phyloP scores from a whole-genome alignment of 2,888 invertebrate species.

The Hypolimnas misippus region DNA sequence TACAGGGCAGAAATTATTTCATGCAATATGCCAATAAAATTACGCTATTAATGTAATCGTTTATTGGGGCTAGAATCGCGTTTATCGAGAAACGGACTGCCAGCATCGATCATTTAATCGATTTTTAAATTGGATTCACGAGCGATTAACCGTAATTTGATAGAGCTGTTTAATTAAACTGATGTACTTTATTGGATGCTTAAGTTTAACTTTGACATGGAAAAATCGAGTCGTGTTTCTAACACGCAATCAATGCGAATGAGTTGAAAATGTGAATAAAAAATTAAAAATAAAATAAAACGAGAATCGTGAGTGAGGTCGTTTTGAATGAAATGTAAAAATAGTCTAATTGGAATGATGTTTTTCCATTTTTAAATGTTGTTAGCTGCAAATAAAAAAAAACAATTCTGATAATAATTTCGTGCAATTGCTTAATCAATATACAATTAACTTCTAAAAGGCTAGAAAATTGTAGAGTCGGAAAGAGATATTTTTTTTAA shows the following conservation, averaged over 20 bases:
- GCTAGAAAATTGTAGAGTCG: too few species aligned
- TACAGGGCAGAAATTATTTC: constrained; percentile 46
- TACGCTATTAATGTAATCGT: constrained; percentile 51
- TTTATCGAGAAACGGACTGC: constrained; percentile 23
- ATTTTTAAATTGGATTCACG: constrained; percentile 34
- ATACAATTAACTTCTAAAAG: too few species aligned
- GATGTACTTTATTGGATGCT: not conserved
- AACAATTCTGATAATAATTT: too few species aligned
- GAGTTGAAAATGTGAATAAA: too few species aligned
- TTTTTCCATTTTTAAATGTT: not conserved
- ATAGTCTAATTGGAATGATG: not conserved
- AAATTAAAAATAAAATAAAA: too few species aligned
- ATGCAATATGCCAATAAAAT: constrained; percentile 52
- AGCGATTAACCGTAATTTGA: constrained; percentile 20
- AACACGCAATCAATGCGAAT: too few species aligned
- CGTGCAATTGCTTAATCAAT: too few species aligned
- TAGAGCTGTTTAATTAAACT: constrained; percentile 15
- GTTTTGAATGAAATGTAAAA: too few species aligned
- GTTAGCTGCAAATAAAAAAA: too few species aligned
- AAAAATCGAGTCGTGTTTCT: not conserved
- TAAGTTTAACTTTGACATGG: not conserved
- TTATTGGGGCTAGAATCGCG: constrained; percentile 43
- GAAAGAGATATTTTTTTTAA: not conserved
- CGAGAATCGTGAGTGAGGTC: too few species aligned
- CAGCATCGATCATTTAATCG: constrained; percentile 31